A percentile compares a stretch with the other conserved stretches of the same genome.
Conservation (phyloP, 2,888 invertebrate species). For the Drosophila dives region DNA sequence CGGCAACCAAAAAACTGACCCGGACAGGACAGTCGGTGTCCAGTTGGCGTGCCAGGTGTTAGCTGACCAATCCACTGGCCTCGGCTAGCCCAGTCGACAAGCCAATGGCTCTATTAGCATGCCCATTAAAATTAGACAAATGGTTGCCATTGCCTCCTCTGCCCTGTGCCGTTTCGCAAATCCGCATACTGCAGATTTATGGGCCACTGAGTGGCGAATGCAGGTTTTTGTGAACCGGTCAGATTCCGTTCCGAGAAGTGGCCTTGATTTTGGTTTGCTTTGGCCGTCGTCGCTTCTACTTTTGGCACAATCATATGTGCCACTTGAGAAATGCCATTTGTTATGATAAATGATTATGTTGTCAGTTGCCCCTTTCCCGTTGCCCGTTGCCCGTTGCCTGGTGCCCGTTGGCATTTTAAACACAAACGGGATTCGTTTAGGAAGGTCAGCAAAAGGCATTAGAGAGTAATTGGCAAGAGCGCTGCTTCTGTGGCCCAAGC, state of each 20-base stretch:
- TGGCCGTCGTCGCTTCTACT: not conserved
- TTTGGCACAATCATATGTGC: constrained; percentile 72
- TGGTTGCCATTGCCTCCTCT: constrained; percentile 67
- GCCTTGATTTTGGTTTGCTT: constrained; percentile 43
- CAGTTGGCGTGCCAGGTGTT: constrained; percentile 63
- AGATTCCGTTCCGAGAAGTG: constrained; percentile 18
- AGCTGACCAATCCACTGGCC: constrained; percentile 57
- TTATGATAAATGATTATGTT: constrained; percentile 79
- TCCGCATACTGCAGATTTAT: constrained; percentile 74
- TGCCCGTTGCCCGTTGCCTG: constrained; percentile 13
- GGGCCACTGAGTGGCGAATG: constrained; percentile 45
- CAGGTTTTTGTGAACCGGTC: constrained; percentile 22
- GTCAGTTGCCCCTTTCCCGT: constrained; percentile 29
- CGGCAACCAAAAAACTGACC: constrained; percentile 5
- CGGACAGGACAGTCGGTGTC: constrained; percentile 10
- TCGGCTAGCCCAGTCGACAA: constrained; percentile 22
- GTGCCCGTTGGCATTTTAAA: constrained; percentile 30
- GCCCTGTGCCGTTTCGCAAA: constrained; percentile 65
- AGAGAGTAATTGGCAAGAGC: constrained; percentile 47
- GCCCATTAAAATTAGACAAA: constrained; percentile 81
- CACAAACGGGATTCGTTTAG: constrained; percentile 38
- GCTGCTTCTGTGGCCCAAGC: constrained; percentile 7
- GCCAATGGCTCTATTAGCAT: constrained; percentile 80
- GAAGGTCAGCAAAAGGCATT: constrained; percentile 70
- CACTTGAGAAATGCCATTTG: constrained; percentile 75